phyloP scores from a whole-genome alignment of 2,797 vertebrate genomes.

The Tarsius wallacei region DNA sequence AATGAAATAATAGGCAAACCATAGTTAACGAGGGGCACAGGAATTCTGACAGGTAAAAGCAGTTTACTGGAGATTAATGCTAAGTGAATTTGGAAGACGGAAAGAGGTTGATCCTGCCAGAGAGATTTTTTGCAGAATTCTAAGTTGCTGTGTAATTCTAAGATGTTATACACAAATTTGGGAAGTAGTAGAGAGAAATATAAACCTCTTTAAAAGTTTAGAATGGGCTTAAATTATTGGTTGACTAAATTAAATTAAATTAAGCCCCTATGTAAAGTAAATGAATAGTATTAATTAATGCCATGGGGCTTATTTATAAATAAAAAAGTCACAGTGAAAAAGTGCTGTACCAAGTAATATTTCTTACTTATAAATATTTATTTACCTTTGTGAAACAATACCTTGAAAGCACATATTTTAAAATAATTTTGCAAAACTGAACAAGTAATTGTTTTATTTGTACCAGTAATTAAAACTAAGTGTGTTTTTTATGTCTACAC shows the following conservation, averaged over 20 bases:
- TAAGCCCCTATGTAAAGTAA: slow-evolving; percentile 49
- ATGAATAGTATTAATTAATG: slow-evolving; percentile 44
- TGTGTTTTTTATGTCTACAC: background rate
- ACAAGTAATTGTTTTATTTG: slow-evolving; percentile 59
- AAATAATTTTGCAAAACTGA: slow-evolving; percentile 54
- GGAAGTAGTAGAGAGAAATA: background rate
- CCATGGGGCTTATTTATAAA: slow-evolving; percentile 21
- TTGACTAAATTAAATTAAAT: slow-evolving; percentile 46
- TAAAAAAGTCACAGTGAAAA: slow-evolving; percentile 25
- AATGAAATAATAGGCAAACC: background rate
- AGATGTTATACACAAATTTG: background rate
- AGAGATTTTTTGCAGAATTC: background rate
- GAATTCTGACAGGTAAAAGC: background rate
- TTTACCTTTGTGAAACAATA: slow-evolving; percentile 39
- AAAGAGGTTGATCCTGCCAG: background rate
- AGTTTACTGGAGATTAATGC: background rate
- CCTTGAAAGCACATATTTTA: slow-evolving; percentile 68
- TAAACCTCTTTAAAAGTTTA: background rate
- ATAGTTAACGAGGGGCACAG: background rate
- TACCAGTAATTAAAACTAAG: slow-evolving; percentile 52
- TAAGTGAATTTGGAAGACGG: background rate
- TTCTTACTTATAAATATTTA: slow-evolving; percentile 63
- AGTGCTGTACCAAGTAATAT: background rate
- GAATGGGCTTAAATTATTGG: slow-evolving; percentile 25
- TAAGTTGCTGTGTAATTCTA: background rate